Conservation (phyloP, 2,113 vertebrate species). For the Varanus komodoensis region DNA sequence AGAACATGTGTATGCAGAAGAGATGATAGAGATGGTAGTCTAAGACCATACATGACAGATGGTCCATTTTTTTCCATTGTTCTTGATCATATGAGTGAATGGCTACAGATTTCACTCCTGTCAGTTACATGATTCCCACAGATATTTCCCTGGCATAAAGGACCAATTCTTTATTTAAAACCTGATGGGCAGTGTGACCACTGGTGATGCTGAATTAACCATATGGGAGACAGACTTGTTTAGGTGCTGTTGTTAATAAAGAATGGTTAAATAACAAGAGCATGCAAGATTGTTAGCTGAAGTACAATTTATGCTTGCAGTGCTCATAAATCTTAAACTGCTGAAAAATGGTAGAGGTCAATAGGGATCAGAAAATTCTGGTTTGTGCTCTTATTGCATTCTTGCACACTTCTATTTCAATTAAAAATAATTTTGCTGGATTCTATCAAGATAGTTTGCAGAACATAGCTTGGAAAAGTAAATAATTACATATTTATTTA, state of each 20-base stretch:
- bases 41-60: neutral
- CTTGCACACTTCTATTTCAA: neutral
- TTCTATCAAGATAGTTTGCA: neutral
- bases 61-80: too few species aligned
- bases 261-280: neutral
- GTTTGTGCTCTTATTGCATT: neutral
- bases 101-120: neutral
- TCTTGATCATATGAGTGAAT: neutral
- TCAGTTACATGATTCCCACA: neutral
- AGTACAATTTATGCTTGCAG: neutral
- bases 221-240: neutral
- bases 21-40: neutral
- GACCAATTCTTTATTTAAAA: neutral
- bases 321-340: neutral
- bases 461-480: neutral
- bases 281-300: neutral
- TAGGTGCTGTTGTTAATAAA: neutral
- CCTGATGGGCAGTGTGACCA: neutral
- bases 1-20: neutral
- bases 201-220: neutral
- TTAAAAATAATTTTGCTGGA: neutral
- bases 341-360: neutral
- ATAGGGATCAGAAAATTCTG: neutral
- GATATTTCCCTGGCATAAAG: constrained; percentile 2
- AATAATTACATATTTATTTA: too few species aligned